Evolutionary conservation across 2,797 vertebrate genomes (phyloP).

Genomic region (Phoxinus dragarum): DNA sequence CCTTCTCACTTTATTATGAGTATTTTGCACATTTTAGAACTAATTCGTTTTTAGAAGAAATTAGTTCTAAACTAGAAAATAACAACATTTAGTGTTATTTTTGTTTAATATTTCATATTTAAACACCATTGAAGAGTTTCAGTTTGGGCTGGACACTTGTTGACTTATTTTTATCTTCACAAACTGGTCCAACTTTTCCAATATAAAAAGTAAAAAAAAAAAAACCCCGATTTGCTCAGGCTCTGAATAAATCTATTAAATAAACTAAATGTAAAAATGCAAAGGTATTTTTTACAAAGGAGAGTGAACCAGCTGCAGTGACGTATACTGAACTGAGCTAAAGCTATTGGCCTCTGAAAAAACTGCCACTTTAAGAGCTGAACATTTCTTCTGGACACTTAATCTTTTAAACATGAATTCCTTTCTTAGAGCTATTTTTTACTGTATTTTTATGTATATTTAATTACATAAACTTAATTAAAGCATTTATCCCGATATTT

Average conservation of each 20-base stretch:
- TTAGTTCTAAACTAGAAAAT: neutral
- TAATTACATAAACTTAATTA: neutral
- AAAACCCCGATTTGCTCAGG: neutral
- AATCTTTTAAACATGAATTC: conserved; percentile 15
- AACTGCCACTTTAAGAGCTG: conserved; percentile 20
- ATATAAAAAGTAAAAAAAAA: too few species aligned
- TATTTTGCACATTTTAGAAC: neutral
- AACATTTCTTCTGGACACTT: conserved; percentile 3
- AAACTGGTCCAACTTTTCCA: neutral
- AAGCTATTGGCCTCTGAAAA: conserved; percentile 9
- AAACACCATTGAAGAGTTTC: neutral
- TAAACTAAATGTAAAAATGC: neutral
- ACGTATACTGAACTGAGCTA: conserved; percentile 12
- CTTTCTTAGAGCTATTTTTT: conserved; percentile 27
- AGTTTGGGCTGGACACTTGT: neutral
- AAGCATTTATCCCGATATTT: neutral
- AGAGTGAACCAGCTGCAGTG: neutral
- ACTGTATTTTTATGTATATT: neutral
- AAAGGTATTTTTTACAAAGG: neutral
- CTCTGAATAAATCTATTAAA: neutral
- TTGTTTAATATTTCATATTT: neutral
- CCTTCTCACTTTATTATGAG: neutral
- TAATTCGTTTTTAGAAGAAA: too few species aligned
- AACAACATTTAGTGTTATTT: neutral
- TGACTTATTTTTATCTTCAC: neutral